Evolutionary conservation across 1,140 invertebrate species (phyloP).

Genomic region (Pachyrhynchus sulphureomaculatus): DNA sequence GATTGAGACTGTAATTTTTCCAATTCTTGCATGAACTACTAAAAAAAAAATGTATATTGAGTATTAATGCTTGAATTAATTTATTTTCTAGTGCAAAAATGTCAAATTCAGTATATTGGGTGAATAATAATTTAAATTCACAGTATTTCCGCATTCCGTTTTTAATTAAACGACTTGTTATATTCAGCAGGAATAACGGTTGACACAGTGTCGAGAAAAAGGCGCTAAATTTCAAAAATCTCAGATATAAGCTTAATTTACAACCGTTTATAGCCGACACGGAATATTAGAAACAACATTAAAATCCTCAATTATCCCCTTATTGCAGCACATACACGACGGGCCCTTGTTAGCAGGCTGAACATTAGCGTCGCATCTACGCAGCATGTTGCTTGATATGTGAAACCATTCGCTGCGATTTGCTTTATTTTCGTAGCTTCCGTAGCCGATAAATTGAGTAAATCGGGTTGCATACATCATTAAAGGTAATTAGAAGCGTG

Average conservation of each 20-base stretch:
- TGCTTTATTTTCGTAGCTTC: constrained; percentile 30
- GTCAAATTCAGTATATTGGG: no score
- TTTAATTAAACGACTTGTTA: no score
- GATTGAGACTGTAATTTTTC: no score
- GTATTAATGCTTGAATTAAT: no score
- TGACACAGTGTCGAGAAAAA: no score
- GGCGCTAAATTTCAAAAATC: no score
- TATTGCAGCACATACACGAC: constrained; percentile 21
- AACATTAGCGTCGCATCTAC: constrained; percentile 31
- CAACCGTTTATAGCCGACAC: not conserved
- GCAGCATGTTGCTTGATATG: constrained; percentile 33
- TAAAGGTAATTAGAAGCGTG: constrained; percentile 33
- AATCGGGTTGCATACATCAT: constrained; percentile 34
- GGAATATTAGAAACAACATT: constrained; percentile 19
- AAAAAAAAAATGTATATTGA: no score
- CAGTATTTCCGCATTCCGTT: no score
- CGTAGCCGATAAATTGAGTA: constrained; percentile 32
- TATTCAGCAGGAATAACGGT: no score
- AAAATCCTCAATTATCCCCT: constrained; percentile 32
- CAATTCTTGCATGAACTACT: no score
- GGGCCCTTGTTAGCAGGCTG: constrained; percentile 17
- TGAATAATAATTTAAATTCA: no score
- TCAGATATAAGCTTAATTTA: not conserved
- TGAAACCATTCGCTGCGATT: constrained; percentile 33
- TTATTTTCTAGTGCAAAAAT: no score